phyloP scores from a whole-genome alignment of 1,140 invertebrate genomes.

The Aleiodes sp. region DNA sequence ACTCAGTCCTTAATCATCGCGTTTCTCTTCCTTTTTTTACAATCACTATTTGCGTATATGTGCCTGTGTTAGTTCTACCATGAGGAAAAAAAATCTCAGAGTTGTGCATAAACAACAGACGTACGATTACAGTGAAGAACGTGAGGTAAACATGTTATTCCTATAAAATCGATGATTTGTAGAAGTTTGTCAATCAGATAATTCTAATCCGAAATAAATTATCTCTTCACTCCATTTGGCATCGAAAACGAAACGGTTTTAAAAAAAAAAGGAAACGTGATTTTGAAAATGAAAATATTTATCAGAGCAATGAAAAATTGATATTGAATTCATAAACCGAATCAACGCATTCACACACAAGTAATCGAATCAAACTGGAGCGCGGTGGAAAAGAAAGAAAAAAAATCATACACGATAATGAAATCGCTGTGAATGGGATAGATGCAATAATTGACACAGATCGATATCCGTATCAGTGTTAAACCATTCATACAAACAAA shows the following conservation, averaged over 20 bases:
- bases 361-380: constrained; percentile 21
- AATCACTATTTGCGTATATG: background rate
- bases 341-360: background rate
- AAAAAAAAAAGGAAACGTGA: background rate
- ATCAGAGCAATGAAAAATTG: background rate
- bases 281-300: background rate
- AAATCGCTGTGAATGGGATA: constrained; percentile 23
- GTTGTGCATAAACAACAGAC: constrained; percentile 61
- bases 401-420: constrained; percentile 15
- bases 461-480: background rate
- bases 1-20: background rate
- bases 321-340: constrained; percentile 12
- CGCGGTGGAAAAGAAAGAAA: background rate
- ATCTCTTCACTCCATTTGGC: background rate
- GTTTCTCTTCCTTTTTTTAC: background rate
- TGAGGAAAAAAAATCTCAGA: constrained; percentile 60
- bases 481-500: background rate
- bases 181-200: no score
- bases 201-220: constrained; percentile 9
- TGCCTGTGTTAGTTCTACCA: constrained; percentile 32
- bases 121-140: constrained; percentile 41
- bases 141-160: constrained; percentile 42
- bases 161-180: background rate
- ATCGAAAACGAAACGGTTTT: background rate
- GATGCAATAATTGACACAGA: constrained; percentile 26